A percentile compares a stretch with the other conserved stretches of the same genome.
These are phyloP conservation scores for Caenorhabditis briggsae DNA, from an alignment of 1,140 invertebrate genomes.

Conservation along the genomic window DNA sequence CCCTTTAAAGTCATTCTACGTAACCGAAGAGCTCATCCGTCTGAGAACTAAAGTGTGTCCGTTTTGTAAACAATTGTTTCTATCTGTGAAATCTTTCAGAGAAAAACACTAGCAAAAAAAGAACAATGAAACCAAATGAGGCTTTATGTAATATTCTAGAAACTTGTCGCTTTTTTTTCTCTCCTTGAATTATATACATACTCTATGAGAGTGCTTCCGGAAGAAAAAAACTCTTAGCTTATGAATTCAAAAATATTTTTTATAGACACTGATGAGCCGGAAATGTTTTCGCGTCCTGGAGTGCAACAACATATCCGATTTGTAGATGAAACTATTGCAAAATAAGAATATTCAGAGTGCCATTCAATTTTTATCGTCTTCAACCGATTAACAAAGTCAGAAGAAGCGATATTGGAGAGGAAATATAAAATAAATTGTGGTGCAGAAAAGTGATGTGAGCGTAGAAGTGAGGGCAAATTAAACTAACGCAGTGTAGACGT, in stretches of 20 bases:
- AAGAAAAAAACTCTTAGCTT: no score
- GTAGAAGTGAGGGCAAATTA: background rate
- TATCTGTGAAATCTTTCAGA: no score
- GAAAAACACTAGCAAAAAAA: background rate
- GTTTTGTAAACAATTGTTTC: no score
- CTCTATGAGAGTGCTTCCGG: no score
- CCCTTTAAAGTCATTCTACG: no score
- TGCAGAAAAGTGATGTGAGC: conserved; percentile 47
- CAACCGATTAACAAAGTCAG: background rate
- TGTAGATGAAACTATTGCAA: background rate
- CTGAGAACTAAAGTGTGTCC: no score
- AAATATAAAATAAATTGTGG: conserved; percentile 45
- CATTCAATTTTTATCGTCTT: conserved; percentile 26
- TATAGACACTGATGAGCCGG: background rate
- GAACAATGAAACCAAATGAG: conserved; percentile 6
- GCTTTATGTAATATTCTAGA: conserved; percentile 21
- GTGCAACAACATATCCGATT: background rate
- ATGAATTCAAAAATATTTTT: no score
- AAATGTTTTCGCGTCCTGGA: background rate
- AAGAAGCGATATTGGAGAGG: conserved; percentile 19
- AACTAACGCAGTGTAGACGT: background rate
- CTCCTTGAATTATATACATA: no score
- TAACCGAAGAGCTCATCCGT: no score
- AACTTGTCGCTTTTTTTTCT: background rate
- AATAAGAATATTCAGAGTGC: background rate